Percentiles rank a stretch among this genome's conserved stretches.
These are phyloP conservation scores for Athalia rosae DNA, from an alignment of 2,888 invertebrate genomes.

Conservation along the genomic window DNA sequence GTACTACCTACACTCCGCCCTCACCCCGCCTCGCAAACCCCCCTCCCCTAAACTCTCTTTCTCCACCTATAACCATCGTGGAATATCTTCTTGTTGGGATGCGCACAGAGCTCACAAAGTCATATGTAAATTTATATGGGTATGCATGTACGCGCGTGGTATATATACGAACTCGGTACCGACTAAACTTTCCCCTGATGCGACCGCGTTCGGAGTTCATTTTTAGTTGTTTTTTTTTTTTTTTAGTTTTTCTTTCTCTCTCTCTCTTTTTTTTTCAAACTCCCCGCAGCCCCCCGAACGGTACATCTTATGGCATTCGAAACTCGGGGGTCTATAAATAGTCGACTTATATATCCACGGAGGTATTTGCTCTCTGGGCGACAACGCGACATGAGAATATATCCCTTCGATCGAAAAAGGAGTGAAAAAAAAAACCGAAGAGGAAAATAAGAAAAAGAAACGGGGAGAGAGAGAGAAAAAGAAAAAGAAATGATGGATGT, in stretches of 20 bases:
- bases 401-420: slow-evolving; percentile 27
- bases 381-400: slow-evolving; percentile 39
- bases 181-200: no score
- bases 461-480: neutral
- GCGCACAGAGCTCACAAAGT: neutral
- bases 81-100: neutral
- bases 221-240: no score
- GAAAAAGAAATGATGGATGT: slow-evolving; percentile 25
- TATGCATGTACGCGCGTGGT: neutral
- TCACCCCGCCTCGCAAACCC: slow-evolving; percentile 24
- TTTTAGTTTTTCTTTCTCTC: no score
- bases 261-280: neutral
- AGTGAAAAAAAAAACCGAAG: neutral
- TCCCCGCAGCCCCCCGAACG: neutral
- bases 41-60: slow-evolving; percentile 41
- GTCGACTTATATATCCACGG: neutral
- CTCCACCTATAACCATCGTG: slow-evolving; percentile 40
- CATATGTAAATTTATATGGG: neutral
- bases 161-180: no score
- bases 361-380: slow-evolving; percentile 40
- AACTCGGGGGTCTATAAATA: slow-evolving; percentile 13
- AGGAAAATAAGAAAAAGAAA: neutral
- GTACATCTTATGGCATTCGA: neutral
- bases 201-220: no score
- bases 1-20: slow-evolving; percentile 46